These are phyloP conservation scores for Apocheima hispidaria DNA, from an alignment of 2,888 invertebrate species.

Conservation along the genomic window DNA sequence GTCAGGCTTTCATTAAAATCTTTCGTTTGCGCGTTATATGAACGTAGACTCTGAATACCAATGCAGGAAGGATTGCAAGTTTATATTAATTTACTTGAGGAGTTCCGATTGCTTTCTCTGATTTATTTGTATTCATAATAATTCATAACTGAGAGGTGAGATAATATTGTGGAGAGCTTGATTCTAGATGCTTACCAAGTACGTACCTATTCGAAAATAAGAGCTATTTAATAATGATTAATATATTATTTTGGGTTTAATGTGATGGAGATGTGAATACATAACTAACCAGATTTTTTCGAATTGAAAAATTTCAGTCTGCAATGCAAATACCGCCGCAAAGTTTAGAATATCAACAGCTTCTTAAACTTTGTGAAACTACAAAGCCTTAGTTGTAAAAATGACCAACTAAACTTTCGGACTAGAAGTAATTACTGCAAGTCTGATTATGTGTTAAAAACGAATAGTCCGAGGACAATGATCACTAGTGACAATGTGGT, in stretches of 20 bases:
- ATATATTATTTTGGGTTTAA: background rate
- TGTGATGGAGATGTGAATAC: no score
- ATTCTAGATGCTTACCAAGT: slow-evolving; percentile 35
- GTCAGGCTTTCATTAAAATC: slow-evolving; percentile 81
- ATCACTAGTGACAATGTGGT: slow-evolving; percentile 27
- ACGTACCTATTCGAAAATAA: background rate
- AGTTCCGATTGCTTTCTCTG: slow-evolving; percentile 70
- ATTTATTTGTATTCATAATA: slow-evolving; percentile 82
- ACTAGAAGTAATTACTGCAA: background rate
- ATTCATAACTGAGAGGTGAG: slow-evolving; percentile 68
- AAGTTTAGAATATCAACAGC: background rate
- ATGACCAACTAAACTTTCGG: no score
- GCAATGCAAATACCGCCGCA: background rate
- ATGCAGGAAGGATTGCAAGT: slow-evolving; percentile 80
- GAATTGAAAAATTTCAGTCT: background rate
- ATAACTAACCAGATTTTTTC: no score
- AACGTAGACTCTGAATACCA: slow-evolving; percentile 78
- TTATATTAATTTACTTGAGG: slow-evolving; percentile 83
- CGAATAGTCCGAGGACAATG: background rate
- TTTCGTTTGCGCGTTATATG: slow-evolving; percentile 80
- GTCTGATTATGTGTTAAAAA: background rate
- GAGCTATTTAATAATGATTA: background rate
- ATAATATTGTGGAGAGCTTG: slow-evolving; percentile 48
- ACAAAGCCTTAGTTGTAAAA: no score
- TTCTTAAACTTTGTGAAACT: background rate